Percentiles rank a stretch among this genome's conserved stretches.
These are phyloP conservation scores for Abramis brama DNA, from an alignment of 2,113 vertebrate species.

Conservation along the genomic window DNA sequence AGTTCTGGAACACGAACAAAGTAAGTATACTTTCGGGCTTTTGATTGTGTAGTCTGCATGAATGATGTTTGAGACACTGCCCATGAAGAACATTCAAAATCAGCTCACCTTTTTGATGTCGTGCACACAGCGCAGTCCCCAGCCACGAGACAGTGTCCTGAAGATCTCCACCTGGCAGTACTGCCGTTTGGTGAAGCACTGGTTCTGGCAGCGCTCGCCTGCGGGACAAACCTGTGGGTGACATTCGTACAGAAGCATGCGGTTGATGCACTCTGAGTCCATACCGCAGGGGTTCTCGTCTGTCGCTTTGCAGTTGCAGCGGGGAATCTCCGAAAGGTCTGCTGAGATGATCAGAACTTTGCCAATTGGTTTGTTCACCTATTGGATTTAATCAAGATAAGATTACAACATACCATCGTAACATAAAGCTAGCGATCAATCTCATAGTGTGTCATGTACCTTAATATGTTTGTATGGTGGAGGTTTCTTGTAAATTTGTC, in stretches of 20 bases:
- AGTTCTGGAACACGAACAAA: neutral
- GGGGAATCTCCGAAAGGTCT: constrained; percentile 92
- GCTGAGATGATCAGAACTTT: constrained; percentile 97
- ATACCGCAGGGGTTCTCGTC: constrained; percentile 94
- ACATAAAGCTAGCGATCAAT: neutral
- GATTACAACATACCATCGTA: no score
- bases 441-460: constrained; percentile 63
- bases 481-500: constrained; percentile 94
- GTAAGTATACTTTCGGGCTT: neutral
- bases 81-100: neutral
- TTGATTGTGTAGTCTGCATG: neutral
- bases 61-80: neutral
- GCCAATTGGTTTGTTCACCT: constrained; percentile 95
- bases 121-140: constrained; percentile 91
- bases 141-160: constrained; percentile 90
- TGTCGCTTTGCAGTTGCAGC: constrained; percentile 93
- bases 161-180: constrained; percentile 96
- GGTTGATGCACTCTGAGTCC: constrained; percentile 97
- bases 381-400: neutral
- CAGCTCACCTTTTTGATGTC: constrained; percentile 93
- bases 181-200: constrained; percentile 94
- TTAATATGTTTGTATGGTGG: constrained; percentile 97
- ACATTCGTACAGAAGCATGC: constrained; percentile 97
- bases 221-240: constrained; percentile 93
- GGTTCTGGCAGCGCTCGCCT: constrained; percentile 90